phyloP scores from a whole-genome alignment of 2,888 invertebrate species.

The Ochropacha duplaris region DNA sequence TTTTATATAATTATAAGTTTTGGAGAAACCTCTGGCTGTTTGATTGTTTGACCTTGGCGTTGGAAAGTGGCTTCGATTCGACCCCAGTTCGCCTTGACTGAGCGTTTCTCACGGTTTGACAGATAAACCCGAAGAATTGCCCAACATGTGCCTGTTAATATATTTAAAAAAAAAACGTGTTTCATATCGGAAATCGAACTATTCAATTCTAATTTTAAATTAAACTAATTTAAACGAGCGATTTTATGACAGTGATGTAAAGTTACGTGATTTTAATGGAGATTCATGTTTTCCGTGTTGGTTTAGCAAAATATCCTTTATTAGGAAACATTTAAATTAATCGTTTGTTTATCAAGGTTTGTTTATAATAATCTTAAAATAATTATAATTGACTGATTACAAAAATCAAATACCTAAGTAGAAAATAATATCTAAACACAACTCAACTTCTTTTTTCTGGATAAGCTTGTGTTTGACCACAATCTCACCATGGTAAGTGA shows the following conservation, averaged over 20 bases:
- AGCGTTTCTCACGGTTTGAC: slow-evolving; percentile 56
- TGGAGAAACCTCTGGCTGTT: slow-evolving; percentile 53
- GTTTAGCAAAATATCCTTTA: not conserved
- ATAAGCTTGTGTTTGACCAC: too few relatives aligned
- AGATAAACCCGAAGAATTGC: slow-evolving; percentile 29
- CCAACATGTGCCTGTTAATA: not conserved
- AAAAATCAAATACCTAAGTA: too few relatives aligned
- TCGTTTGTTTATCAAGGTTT: too few relatives aligned
- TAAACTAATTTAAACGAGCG: not conserved
- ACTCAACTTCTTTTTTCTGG: too few relatives aligned
- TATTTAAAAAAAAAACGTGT: not conserved
- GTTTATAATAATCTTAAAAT: too few relatives aligned
- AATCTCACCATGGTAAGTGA: too few relatives aligned
- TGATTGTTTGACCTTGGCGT: slow-evolving; percentile 51
- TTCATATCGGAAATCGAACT: not conserved
- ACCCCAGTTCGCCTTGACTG: slow-evolving; percentile 59
- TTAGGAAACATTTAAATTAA: not conserved
- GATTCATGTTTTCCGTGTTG: not conserved
- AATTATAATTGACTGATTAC: too few relatives aligned
- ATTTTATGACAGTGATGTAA: not conserved
- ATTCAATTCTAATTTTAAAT: not conserved
- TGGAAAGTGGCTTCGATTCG: slow-evolving; percentile 65
- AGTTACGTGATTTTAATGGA: not conserved
- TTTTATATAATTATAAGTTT: slow-evolving; percentile 60
- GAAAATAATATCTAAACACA: too few relatives aligned